Percentiles rank a stretch among this genome's conserved stretches.
phyloP scores from a whole-genome alignment of 2,113 vertebrate species.

The Blennius ocellaris region DNA sequence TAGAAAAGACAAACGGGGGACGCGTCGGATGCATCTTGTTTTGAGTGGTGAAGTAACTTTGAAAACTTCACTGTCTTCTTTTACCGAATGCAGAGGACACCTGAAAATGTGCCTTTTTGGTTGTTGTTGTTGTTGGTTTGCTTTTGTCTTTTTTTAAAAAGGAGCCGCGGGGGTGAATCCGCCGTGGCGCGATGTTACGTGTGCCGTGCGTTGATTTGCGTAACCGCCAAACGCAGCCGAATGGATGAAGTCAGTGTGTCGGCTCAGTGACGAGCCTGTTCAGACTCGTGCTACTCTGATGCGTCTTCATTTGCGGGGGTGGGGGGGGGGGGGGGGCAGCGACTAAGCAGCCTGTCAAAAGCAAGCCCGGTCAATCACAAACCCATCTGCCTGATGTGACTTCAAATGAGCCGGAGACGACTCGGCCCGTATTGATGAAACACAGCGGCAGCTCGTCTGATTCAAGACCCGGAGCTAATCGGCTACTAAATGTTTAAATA shows the following conservation, averaged over 20 bases:
- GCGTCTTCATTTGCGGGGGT: conserved; percentile 49
- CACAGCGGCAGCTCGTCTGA: conserved; percentile 23
- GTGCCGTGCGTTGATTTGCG: conserved; percentile 30
- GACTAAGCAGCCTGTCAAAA: conserved; percentile 28
- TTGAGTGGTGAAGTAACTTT: neutral
- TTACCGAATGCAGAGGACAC: conserved; percentile 11
- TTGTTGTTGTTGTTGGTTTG: too few species aligned
- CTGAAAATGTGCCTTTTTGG: conserved; percentile 4
- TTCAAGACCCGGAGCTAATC: conserved; percentile 51
- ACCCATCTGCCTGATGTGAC: conserved; percentile 3
- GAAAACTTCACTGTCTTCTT: conserved; percentile 3
- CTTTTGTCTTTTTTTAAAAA: neutral
- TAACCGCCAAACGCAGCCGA: conserved; percentile 40
- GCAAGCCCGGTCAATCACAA: conserved; percentile 31
- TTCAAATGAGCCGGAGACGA: conserved; percentile 19
- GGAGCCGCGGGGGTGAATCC: conserved; percentile 2
- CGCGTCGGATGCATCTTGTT: neutral
- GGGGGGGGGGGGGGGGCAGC: conserved; percentile 29
- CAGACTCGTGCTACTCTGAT: conserved; percentile 15
- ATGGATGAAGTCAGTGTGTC: conserved; percentile 27
- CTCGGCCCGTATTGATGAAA: conserved; percentile 44
- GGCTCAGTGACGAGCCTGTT: conserved; percentile 16
- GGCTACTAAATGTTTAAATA: conserved; percentile 28
- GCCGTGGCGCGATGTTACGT: conserved; percentile 24
- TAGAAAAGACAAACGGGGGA: neutral